Base-by-base conservation (phyloP, 2,888 invertebrate genomes). In the Achlya flavicornis region DNA sequence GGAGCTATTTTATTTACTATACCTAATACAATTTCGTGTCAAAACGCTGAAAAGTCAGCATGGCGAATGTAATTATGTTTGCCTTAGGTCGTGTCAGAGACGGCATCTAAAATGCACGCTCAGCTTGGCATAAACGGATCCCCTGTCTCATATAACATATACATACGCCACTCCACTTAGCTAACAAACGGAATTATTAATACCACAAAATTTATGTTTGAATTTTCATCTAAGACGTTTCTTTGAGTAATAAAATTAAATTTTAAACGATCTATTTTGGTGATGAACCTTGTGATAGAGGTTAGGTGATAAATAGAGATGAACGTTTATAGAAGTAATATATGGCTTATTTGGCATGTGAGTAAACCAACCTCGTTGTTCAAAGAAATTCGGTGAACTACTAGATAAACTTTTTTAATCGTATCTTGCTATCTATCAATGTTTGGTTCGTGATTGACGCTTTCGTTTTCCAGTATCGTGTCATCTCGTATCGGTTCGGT, bases 1-100 rank as follows among this genome's bases (percentile, higher is more conserved):
- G 10, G 57, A 33, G 58, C 33, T n/a, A 33, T n/a, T 33, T 14
- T 10, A 19, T 43, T 19, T 41, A 59, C 12, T 63, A 35, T 38
- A 53, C 43, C 41, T 46, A 63, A 64, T 71, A 66, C 67, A 75
- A 82, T 80, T 74, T 73, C 72, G 74, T 71, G 73, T 73, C 74
- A 74, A 74, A 77, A 73, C 69, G 68, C 70, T 75, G 73, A 67
- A 75, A 74, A 77, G 79, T 79, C 78, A 79, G 78, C 76, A 78
- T 58, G 61, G 74, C 66, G 72, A 75, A 72, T 75, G 72, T 84
- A 82, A 86, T 86, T 84, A 83, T 80, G 83, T 84, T 83, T 84
- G 75, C 74, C 66, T 66, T 66, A 71, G 69, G 71, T 76, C 71
- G 72, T 77, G 78, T 78, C 64, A 66, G 71, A 75, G 71, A 72